Conservation (phyloP, 2,888 invertebrate genomes). For the Agriopis marginaria region DNA sequence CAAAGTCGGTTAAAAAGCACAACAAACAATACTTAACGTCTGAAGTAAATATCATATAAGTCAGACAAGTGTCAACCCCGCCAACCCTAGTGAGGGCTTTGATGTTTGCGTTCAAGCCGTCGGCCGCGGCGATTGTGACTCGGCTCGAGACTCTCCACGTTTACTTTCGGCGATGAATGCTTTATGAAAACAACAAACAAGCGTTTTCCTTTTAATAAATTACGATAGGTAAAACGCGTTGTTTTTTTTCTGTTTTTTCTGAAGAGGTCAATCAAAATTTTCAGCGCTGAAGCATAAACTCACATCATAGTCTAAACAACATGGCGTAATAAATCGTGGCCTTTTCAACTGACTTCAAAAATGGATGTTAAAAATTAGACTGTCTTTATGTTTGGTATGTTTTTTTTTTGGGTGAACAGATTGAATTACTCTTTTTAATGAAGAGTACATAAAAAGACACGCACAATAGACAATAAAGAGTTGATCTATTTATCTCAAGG, state of each 20-base stretch:
- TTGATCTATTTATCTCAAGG: no score
- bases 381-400: no score
- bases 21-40: neutral
- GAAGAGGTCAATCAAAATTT: no score
- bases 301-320: no score
- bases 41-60: constrained; percentile 1
- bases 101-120: constrained; percentile 58
- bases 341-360: no score
- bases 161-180: constrained; percentile 15
- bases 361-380: no score
- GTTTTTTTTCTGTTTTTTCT: neutral
- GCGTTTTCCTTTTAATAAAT: constrained; percentile 10
- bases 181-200: constrained; percentile 22
- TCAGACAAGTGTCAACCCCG: neutral
- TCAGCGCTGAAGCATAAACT: no score
- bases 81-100: constrained; percentile 55
- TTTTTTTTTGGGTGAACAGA: no score
- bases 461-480: no score
- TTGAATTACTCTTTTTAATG: no score
- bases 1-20: neutral
- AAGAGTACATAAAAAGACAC: no score
- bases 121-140: constrained; percentile 42
- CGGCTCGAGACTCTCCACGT: constrained; percentile 12
- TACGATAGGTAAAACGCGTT: neutral
- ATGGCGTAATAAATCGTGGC: no score